Evolutionary conservation across 53 echinoderm and acorn worm genomes (phyloP).

Genomic region (Glandiceps talaboti): DNA sequence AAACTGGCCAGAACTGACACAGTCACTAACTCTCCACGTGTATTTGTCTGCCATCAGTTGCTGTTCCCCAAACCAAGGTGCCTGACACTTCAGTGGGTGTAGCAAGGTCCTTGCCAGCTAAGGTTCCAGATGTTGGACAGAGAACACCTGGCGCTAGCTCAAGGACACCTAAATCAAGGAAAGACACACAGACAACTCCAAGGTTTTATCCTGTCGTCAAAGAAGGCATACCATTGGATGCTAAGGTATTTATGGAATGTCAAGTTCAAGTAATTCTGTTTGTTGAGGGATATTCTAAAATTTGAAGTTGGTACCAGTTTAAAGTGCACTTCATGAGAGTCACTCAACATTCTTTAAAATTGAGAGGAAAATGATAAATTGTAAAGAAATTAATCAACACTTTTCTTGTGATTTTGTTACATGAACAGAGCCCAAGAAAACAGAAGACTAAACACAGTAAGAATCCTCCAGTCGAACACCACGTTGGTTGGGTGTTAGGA

Average conservation of each 20-base stretch:
- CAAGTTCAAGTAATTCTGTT: background rate
- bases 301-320: no score
- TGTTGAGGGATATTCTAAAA: background rate
- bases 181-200: constrained; percentile 64
- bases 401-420: background rate
- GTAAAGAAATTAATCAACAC: no score
- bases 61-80: constrained; percentile 9
- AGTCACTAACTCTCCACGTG: no score
- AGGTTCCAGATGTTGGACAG: constrained; percentile 60
- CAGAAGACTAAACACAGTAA: constrained; percentile 98
- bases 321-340: no score
- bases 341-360: no score
- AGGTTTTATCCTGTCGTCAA: constrained; percentile 97
- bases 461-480: constrained; percentile 93
- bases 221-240: constrained; percentile 78
- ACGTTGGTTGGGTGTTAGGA: constrained; percentile 97
- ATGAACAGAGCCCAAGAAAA: constrained; percentile 77
- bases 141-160: constrained; percentile 22
- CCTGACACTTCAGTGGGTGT: constrained; percentile 22
- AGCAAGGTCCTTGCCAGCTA: constrained; percentile 73
- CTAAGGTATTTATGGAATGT: constrained; percentile 41
- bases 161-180: constrained; percentile 54
- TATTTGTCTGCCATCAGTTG: no score
- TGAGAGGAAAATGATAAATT: no score
- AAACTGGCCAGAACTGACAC: no score